Evolutionary conservation across 2,113 vertebrate species (phyloP), one percentile per base, ranked within the genome.

Genomic region (Taxidea taxus): DNA sequence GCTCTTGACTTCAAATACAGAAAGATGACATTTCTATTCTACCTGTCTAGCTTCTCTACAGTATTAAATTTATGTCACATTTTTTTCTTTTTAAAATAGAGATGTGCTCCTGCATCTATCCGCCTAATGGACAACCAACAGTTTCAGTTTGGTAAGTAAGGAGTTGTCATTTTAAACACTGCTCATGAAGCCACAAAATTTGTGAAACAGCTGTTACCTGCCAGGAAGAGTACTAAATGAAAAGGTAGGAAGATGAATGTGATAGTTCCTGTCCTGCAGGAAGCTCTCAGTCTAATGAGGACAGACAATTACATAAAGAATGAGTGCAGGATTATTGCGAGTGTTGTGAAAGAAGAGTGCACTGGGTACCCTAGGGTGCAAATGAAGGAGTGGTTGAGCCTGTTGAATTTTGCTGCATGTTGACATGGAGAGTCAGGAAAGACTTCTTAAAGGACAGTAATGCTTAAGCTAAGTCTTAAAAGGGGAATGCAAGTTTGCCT

Each of bases 61-160:
- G 5, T 92, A 83, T 86, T 97, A 81, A 91, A 82, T 72, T 87
- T 92, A 0, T 81, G 23, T 97, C 70, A 95, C 56, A 49, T 90
- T 62, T 90, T 66, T 49, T 54, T 84, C 90, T 95, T 89, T 97
- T 37, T 98, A 88, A 82, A 98, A 90, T 98, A 99, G 99, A 99
- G 99, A 96, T 99, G 99, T 99, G 99, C 99, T 97, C 99, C 99
- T 87, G 99, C 99, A 83, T 99, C 99, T 58, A 99, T 99, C 98
- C 99, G 99, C 70, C 99, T 99, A 94, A 99, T 99, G 97, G 99
- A 99, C 99, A 99, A 99, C 95, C 98, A 99, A 84, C 99, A 99
- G 82, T 99, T 99, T 98, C 99, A 99, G 94, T 99, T 99, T 97
- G 99, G 99, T 99, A 98, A 99, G 99, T 98, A 56, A 95, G 37